A percentile compares a stretch with the other conserved stretches of the same genome.
These are phyloP conservation scores for Lepidurus packardi DNA, from an alignment of 1,140 invertebrate species.

Conservation along the genomic window DNA sequence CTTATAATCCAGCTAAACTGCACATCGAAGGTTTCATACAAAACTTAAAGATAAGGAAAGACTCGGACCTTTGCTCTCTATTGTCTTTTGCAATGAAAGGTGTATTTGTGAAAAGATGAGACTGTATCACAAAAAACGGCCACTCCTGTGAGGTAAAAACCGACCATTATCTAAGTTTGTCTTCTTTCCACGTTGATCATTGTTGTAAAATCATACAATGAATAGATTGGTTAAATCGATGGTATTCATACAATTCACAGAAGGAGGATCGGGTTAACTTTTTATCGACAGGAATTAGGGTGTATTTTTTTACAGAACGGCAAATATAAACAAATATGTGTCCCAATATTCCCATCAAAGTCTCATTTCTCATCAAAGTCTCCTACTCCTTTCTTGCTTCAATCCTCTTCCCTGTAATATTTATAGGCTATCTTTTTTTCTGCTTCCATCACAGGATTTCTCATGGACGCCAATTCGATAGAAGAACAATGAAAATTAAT, in stretches of 20 bases:
- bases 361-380: background rate
- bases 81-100: conserved; percentile 1
- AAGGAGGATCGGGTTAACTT: background rate
- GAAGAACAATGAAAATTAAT: background rate
- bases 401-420: background rate
- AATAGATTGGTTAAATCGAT: background rate
- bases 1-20: background rate
- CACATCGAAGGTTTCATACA: background rate
- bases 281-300: background rate
- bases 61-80: background rate
- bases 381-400: background rate
- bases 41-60: background rate
- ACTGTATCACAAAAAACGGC: conserved; percentile 17
- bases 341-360: background rate
- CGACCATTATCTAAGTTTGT: background rate
- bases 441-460: background rate
- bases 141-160: background rate
- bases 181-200: background rate
- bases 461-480: background rate
- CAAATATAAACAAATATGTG: conserved; percentile 4
- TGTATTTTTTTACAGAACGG: conserved; percentile 4
- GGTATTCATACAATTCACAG: background rate
- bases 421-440: background rate
- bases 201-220: background rate
- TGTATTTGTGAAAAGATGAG: conserved; percentile 20